Evolutionary conservation across 2,888 invertebrate genomes (phyloP), one percentile per base, ranked within the genome.

Genomic region (Cryptus viduatorius): DNA sequence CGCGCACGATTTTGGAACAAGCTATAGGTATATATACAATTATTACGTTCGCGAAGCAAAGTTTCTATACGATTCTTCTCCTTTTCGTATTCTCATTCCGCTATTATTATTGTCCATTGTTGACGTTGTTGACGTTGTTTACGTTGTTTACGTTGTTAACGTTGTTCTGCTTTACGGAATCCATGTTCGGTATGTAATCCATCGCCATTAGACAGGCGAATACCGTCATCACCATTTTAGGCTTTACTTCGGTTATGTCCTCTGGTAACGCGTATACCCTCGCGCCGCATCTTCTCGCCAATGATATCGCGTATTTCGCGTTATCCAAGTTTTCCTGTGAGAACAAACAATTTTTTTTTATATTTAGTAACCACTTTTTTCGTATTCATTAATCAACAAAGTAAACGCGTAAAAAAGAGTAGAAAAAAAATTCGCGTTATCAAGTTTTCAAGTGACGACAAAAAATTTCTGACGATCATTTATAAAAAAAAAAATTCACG

Each of bases 221-320:
- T 89, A 99, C 98, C 3, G 99, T 99, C 99, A 99, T 98, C 83
- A 99, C 98, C 99, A 99, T 98, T 95, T 99, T 99, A 80, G 97
- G 98, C 94, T 99, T 99, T 29, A 98, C 97, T 95, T 99, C 99
- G 50, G 98, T 98, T 92, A 99, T 99, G 95, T 99, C 99, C 94
- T 99, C 99, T 16, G 99, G 99, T 83, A 99, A 95, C 7, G 99
- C 99, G 94, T 99, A 99, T 19, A 99, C 98, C 83, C 98, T 96
- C 71, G 99, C 99, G 87, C 99, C 99, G 91, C 98, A 98, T 92
- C 99, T 99, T 68, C 99, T 96, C 7, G 99, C 99, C 97, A 98
- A 98, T 0, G 99, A 98, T 90, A 99, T 98, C 80, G 99, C 99
- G 95, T 99, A 99, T 93, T 99, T 99, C n/a, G 99, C 99, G 95